phyloP scores from a whole-genome alignment of 1,140 invertebrate genomes.

The Nasonia giraulti region DNA sequence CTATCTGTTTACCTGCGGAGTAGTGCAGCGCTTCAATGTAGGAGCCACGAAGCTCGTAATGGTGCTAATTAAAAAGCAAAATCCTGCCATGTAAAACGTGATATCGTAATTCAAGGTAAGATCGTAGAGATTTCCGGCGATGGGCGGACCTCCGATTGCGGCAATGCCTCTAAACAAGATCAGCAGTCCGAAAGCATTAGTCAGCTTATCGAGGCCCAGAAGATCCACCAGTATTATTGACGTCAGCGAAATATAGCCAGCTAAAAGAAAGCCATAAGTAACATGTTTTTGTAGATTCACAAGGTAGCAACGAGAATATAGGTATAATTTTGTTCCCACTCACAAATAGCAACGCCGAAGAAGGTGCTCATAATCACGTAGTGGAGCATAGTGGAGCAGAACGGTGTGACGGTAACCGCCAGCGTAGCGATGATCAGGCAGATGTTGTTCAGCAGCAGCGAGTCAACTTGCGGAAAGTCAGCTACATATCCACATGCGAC shows the following conservation, averaged over 20 bases:
- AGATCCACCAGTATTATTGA: conserved; percentile 98
- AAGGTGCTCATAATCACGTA: conserved; percentile 90
- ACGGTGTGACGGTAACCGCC: conserved; percentile 88
- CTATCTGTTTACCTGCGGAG: conserved; percentile 63
- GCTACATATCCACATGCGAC: conserved; percentile 90
- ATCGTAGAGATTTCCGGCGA: conserved; percentile 92
- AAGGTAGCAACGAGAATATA: background rate
- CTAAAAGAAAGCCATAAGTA: conserved; percentile 72
- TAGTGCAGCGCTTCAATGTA: conserved; percentile 79
- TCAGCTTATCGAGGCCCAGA: conserved; percentile 94
- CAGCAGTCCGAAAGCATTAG: conserved; percentile 96
- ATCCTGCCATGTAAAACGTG: conserved; percentile 94
- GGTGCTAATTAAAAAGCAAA: conserved; percentile 89
- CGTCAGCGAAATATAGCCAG: conserved; percentile 97
- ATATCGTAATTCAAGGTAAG: conserved; percentile 88
- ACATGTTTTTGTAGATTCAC: background rate
- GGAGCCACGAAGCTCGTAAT: conserved; percentile 90
- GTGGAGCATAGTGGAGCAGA: conserved; percentile 85
- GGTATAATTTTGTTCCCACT: conserved; percentile 72
- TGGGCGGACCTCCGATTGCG: conserved; percentile 88
- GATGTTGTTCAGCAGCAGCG: conserved; percentile 94
- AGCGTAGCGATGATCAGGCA: conserved; percentile 93
- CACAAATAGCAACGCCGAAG: conserved; percentile 97
- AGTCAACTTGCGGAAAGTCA: conserved; percentile 90
- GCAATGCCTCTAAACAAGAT: conserved; percentile 95